Evolutionary conservation across 2,113 vertebrate genomes (phyloP).

Genomic region (Solea senegalensis): DNA sequence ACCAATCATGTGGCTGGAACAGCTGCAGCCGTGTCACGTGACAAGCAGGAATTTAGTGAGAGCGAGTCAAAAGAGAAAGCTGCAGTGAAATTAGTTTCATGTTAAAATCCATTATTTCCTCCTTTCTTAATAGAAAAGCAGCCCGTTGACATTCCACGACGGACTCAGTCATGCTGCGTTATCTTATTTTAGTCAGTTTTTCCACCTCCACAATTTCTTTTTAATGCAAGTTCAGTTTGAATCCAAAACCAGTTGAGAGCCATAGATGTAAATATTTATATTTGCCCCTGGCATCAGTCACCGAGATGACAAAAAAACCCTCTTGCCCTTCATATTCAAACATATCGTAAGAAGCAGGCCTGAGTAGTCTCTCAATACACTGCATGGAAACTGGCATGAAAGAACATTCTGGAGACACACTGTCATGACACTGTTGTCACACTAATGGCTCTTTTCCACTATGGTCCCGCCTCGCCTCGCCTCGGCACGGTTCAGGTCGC

Average conservation of each 20-base stretch:
- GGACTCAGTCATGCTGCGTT: conserved; percentile 15
- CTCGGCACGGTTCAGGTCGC: too few species aligned
- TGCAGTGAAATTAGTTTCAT: too few species aligned
- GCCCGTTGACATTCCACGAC: not conserved
- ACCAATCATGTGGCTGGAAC: too few species aligned
- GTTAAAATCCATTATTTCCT: not conserved
- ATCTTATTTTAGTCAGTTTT: conserved; percentile 7
- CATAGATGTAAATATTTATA: conserved; percentile 52
- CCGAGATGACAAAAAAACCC: conserved; percentile 1
- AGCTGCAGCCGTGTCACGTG: too few species aligned
- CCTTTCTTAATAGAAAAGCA: conserved; percentile 3
- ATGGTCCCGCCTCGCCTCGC: too few species aligned
- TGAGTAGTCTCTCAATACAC: conserved; percentile 20
- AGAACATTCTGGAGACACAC: conserved; percentile 3
- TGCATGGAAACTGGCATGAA: conserved; percentile 8
- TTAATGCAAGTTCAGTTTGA: conserved; percentile 10
- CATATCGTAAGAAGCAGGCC: conserved; percentile 7
- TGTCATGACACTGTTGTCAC: conserved; percentile 16
- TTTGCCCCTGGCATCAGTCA: conserved; percentile 38
- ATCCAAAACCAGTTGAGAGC: conserved; percentile 27
- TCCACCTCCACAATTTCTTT: not conserved
- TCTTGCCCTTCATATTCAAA: conserved; percentile 24
- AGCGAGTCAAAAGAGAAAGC: too few species aligned
- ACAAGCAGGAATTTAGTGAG: too few species aligned
- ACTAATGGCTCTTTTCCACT: not conserved